Percentiles rank a stretch among this genome's conserved stretches.
Conservation (phyloP, 2,888 invertebrate species). For the Melieria picta region DNA sequence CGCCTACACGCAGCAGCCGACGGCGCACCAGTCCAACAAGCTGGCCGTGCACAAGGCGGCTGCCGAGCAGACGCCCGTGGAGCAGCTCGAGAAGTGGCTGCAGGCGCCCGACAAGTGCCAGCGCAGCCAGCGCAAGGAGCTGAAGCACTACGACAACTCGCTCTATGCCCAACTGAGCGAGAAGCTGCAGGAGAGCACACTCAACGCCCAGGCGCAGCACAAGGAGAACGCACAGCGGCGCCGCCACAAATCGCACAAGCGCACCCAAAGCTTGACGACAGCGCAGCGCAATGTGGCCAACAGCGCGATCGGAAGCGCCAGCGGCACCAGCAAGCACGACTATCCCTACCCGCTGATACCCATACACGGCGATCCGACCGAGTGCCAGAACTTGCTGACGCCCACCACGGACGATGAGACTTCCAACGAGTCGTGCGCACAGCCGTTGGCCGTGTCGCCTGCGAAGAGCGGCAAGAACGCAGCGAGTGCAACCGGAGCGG, state of each 20-base stretch:
- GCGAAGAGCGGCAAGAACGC: slow-evolving; percentile 21
- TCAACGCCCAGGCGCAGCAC: slow-evolving; percentile 33
- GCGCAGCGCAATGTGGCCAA: neutral
- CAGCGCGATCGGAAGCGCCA: slow-evolving; percentile 32
- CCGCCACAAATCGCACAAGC: slow-evolving; percentile 42
- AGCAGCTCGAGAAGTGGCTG: slow-evolving; percentile 70
- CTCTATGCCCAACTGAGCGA: slow-evolving; percentile 63
- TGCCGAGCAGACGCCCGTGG: slow-evolving; percentile 55
- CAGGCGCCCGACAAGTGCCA: slow-evolving; percentile 48
- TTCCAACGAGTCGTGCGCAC: slow-evolving; percentile 35
- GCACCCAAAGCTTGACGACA: slow-evolving; percentile 32
- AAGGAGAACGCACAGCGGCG: slow-evolving; percentile 53
- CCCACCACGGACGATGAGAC: slow-evolving; percentile 54
- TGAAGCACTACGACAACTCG: slow-evolving; percentile 63
- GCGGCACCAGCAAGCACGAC: slow-evolving; percentile 15
- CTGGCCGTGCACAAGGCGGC: slow-evolving; percentile 53
- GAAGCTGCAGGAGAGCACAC: slow-evolving; percentile 58
- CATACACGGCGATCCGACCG: slow-evolving; percentile 55
- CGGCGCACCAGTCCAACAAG: slow-evolving; percentile 51
- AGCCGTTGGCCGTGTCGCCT: slow-evolving; percentile 32
- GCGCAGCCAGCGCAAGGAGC: slow-evolving; percentile 39
- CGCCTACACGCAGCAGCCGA: slow-evolving; percentile 24
- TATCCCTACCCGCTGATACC: slow-evolving; percentile 47
- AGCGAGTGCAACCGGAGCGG: neutral
- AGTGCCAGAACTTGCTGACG: slow-evolving; percentile 59